Evolutionary conservation across 2,888 invertebrate species (phyloP).

Genomic region (Tupiocoris notatus): DNA sequence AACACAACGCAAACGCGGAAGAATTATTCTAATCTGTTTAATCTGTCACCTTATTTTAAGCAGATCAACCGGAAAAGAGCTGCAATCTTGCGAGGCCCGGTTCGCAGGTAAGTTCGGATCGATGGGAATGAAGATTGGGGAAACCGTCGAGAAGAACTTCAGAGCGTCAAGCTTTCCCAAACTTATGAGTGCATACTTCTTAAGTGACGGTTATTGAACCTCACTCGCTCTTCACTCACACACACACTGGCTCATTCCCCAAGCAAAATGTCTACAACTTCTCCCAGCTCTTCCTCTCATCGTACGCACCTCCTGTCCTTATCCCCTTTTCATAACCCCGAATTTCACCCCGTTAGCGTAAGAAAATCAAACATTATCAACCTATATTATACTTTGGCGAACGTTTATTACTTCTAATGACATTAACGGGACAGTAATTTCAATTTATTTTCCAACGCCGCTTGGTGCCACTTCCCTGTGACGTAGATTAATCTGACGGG

Average conservation of each 20-base stretch:
- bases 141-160: background rate
- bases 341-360: slow-evolving; percentile 10
- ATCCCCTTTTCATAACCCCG: background rate
- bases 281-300: background rate
- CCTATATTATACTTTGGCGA: slow-evolving; percentile 24
- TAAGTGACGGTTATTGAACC: slow-evolving; percentile 33
- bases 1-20: too few species aligned
- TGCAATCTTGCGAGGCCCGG: background rate
- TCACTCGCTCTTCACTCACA: background rate
- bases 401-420: slow-evolving; percentile 22
- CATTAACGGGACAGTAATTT: slow-evolving; percentile 31
- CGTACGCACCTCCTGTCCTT: background rate
- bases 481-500: slow-evolving; percentile 17
- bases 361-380: slow-evolving; percentile 31
- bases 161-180: background rate
- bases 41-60: slow-evolving; percentile 16
- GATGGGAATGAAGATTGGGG: background rate
- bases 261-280: slow-evolving; percentile 21
- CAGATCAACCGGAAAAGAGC: slow-evolving; percentile 7
- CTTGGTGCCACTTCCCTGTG: background rate
- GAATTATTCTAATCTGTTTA: too few species aligned
- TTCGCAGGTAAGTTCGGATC: background rate
- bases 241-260: background rate
- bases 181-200: slow-evolving; percentile 23
- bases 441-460: slow-evolving; percentile 20